Percentiles rank a stretch among this genome's conserved stretches.
These are phyloP conservation scores for Blennius ocellaris DNA, from an alignment of 2,113 vertebrate genomes.

Conservation along the genomic window DNA sequence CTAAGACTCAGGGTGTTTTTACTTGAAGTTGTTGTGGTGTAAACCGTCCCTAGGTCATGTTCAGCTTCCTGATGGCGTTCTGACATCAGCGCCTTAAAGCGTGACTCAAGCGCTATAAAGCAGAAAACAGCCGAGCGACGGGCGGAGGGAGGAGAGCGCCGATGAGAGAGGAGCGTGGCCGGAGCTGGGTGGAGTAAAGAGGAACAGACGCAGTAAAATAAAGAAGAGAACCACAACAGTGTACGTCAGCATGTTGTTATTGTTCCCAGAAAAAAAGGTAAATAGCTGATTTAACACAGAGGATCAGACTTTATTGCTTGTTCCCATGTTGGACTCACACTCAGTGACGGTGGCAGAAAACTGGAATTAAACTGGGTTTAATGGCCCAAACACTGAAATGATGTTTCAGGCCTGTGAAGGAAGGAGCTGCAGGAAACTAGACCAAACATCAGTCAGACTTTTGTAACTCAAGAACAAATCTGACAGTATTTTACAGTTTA, in stretches of 20 bases:
- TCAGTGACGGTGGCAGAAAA: neutral
- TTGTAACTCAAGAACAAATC: neutral
- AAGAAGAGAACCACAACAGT: neutral
- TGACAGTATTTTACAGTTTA: neutral
- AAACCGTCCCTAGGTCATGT: too few species aligned
- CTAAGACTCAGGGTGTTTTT: too few species aligned
- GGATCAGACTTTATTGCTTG: neutral
- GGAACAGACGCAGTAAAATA: constrained; percentile 3
- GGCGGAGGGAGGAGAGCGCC: neutral
- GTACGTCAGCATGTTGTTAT: neutral
- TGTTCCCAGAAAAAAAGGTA: neutral
- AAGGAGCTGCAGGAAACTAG: neutral
- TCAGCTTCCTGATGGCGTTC: too few species aligned
- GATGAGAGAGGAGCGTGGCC: constrained; percentile 18
- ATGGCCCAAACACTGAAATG: neutral
- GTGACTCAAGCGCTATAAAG: constrained; percentile 43
- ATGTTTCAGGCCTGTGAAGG: neutral
- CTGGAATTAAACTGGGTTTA: neutral
- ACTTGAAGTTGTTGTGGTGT: too few species aligned
- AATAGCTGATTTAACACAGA: neutral
- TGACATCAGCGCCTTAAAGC: too few species aligned
- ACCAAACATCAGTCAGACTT: neutral
- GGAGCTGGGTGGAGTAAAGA: neutral
- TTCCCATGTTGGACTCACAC: neutral
- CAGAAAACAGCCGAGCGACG: constrained; percentile 9